A percentile compares a stretch with the other conserved stretches of the same genome.
Evolutionary conservation across 2,113 vertebrate species (phyloP).

Genomic region (Oncorhynchus mykiss): DNA sequence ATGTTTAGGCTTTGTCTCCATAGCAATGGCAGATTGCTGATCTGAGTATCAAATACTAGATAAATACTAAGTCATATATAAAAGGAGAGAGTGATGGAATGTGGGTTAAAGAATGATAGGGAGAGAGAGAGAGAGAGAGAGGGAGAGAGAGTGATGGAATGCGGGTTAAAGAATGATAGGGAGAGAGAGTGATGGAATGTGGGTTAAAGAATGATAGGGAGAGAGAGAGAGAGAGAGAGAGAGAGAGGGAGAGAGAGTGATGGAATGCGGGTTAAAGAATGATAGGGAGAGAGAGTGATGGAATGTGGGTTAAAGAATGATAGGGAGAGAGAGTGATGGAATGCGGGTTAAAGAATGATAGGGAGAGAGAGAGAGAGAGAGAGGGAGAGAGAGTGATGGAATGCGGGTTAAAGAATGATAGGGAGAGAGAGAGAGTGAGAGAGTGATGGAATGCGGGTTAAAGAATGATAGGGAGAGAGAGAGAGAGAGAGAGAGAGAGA

Average conservation of each 20-base stretch:
- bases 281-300: too few relatives aligned
- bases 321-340: background rate
- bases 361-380: background rate
- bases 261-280: too few relatives aligned
- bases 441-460: background rate
- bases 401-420: background rate
- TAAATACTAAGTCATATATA: conserved; percentile 20
- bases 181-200: too few relatives aligned
- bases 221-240: too few relatives aligned
- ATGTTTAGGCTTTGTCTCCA: background rate
- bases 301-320: too few relatives aligned
- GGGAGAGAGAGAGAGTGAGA: background rate
- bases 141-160: too few relatives aligned
- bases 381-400: conserved; percentile 29
- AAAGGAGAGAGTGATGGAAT: conserved; percentile 40
- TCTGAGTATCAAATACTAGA: background rate
- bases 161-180: too few relatives aligned
- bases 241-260: too few relatives aligned
- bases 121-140: conserved; percentile 19
- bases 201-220: too few relatives aligned
- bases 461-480: background rate
- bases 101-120: background rate
- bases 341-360: background rate
- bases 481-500: conserved; percentile 2
- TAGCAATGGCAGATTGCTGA: background rate